A percentile compares a stretch with the other conserved stretches of the same genome.
Conservation (phyloP, 1,140 invertebrate genomes). For the Campoletis sonorensis region DNA sequence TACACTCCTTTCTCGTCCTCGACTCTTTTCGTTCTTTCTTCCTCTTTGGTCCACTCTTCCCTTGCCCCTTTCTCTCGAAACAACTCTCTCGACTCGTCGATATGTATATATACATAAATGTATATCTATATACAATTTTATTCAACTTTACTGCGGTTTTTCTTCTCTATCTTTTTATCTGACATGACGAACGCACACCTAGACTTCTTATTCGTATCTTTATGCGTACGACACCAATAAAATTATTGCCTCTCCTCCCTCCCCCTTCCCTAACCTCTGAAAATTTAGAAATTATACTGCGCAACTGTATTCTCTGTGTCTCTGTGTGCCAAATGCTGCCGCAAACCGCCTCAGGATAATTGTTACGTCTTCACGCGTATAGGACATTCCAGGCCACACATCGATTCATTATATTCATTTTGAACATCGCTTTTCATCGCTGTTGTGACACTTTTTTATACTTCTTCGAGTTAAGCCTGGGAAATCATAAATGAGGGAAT, state of each 20-base stretch:
- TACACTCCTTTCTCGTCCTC: slow-evolving; percentile 55
- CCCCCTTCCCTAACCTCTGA: neutral
- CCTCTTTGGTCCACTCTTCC: slow-evolving; percentile 40
- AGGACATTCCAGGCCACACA: neutral
- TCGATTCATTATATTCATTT: no score
- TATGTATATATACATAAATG: neutral
- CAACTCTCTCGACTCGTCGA: neutral
- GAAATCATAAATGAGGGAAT: no score
- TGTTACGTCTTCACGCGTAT: slow-evolving; percentile 29
- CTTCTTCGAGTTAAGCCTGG: no score
- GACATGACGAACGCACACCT: neutral
- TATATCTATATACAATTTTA: neutral
- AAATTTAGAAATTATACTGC: slow-evolving; percentile 49
- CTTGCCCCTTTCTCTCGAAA: slow-evolving; percentile 9
- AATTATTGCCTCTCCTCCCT: slow-evolving; percentile 42
- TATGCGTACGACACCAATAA: slow-evolving; percentile 35
- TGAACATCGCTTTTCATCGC: no score
- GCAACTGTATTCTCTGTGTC: slow-evolving; percentile 7
- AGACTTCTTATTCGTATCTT: neutral
- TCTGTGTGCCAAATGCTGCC: slow-evolving; percentile 24
- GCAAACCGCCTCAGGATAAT: slow-evolving; percentile 45
- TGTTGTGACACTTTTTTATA: no score
- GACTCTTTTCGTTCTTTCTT: slow-evolving; percentile 43
- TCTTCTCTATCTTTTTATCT: slow-evolving; percentile 4
- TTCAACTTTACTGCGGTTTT: neutral